These are phyloP conservation scores for Lasiurus cinereus DNA, from an alignment of 2,113 vertebrate species.

Conservation along the genomic window DNA sequence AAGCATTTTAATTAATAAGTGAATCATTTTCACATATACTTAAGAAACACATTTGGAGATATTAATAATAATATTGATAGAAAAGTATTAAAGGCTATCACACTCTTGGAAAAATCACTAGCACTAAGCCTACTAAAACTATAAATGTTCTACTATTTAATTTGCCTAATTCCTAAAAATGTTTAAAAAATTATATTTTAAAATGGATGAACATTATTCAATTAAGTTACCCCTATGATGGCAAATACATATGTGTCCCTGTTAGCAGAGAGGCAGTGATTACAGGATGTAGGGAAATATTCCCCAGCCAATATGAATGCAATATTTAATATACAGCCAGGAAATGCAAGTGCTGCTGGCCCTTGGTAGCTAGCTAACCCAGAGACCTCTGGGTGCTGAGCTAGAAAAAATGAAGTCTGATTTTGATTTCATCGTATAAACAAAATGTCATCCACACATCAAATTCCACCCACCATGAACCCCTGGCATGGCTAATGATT, in stretches of 20 bases:
- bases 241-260: conserved; percentile 86
- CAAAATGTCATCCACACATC: conserved; percentile 89
- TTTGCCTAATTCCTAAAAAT: background rate
- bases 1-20: conserved; percentile 51
- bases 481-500: conserved; percentile 88
- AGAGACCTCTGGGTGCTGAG: conserved; percentile 91
- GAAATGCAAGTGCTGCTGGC: conserved; percentile 83
- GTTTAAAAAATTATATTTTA: conserved; percentile 41
- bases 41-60: conserved; percentile 37
- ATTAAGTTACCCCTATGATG: background rate
- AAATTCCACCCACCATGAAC: conserved; percentile 87
- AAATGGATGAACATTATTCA: background rate
- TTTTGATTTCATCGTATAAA: conserved; percentile 88
- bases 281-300: conserved; percentile 81
- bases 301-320: conserved; percentile 78
- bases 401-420: conserved; percentile 91
- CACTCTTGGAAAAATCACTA: background rate
- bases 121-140: background rate
- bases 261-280: conserved; percentile 80
- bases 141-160: background rate
- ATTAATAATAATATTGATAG: background rate
- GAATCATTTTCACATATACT: background rate
- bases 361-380: conserved; percentile 88
- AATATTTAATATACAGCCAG: conserved; percentile 85
- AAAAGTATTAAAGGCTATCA: background rate